Base-by-base conservation (phyloP, 2,113 vertebrate genomes). In the Hippocampus guttulatus region DNA sequence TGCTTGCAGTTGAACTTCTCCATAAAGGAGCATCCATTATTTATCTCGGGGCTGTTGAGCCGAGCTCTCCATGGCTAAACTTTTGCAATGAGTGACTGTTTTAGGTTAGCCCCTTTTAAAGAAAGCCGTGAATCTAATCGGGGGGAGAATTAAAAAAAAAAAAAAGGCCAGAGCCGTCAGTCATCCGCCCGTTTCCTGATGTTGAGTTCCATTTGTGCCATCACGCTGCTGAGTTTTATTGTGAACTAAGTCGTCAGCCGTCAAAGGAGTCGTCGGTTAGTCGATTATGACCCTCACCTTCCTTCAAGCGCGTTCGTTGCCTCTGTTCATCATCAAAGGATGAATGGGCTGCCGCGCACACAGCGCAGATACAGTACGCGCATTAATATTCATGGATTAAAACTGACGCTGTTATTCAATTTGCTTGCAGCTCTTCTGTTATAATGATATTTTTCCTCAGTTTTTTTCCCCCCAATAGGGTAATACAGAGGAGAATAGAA, bases 261-360 rank as follows among this genome's bases (percentile, higher is more conserved):
- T 85, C 84, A 87, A 72, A 82, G 40, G 25, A 72, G 69, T 69
- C 71, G 80, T 81, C 68, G 15, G 71, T 68, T 76, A 69, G 75
- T 74, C 79, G 84, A 86, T 84, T 82, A 74, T 75, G 74, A 83
- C 25, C 55, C 73, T 57, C 74, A 69, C 23, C 33, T 68, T 68
- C 63, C 47, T 15, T 45, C 23, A 33, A 45, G 57, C 57, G 63
- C 45, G 62, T 78, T 75, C 69, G 73, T 43, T 75, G 65, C 62
- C 33, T 33, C 67, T 49, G 38, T 79, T 80, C 25, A 23, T 64
- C 58, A 75, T 74, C 71, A 68, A 64, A 20, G 54, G 61, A 61
- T 49, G 69, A 78, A 64, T 79, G 55, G 68, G 38, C 10, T 0
- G 30, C 45, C 55, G 58, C 43, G 67, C 78, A 65, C n/a, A 55